phyloP scores from a whole-genome alignment of 1,140 invertebrate species.

The Dendrolimus punctatus region DNA sequence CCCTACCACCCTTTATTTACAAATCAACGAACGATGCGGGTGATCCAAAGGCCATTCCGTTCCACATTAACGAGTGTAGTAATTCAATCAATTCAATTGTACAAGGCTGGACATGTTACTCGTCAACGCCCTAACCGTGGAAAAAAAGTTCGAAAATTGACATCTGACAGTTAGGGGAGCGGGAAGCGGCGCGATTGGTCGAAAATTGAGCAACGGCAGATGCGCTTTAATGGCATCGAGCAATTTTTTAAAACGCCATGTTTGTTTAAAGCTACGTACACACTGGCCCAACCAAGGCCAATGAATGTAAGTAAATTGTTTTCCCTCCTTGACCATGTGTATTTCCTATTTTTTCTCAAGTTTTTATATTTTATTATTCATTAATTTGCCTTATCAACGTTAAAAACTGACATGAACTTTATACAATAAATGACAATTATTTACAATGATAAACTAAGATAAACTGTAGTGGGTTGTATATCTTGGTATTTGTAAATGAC shows the following conservation, averaged over 20 bases:
- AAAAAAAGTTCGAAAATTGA: conserved; percentile 52
- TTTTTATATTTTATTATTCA: no score
- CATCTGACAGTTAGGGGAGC: conserved; percentile 64
- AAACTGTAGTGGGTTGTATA: no score
- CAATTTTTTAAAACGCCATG: conserved; percentile 42
- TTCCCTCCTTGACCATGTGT: no score
- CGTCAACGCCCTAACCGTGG: conserved; percentile 48
- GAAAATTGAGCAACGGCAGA: conserved; percentile 65
- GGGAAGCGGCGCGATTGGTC: conserved; percentile 49
- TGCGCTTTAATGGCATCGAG: conserved; percentile 38
- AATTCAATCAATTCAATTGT: conserved; percentile 68
- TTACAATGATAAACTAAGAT: no score
- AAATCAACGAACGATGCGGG: conserved; percentile 41
- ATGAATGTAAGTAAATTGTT: no score
- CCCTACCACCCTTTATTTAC: conserved; percentile 31
- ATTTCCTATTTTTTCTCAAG: no score
- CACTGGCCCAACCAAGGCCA: no score
- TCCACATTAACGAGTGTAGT: conserved; percentile 33
- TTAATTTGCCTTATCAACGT: no score
- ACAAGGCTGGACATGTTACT: conserved; percentile 43
- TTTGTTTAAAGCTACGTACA: conserved; percentile 40
- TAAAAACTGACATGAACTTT: no score
- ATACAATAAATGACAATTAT: no score
- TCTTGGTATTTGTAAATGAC: no score
- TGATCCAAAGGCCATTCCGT: conserved; percentile 44